phyloP scores from a whole-genome alignment of 2,888 invertebrate genomes.

The Galerucella pusilla region DNA sequence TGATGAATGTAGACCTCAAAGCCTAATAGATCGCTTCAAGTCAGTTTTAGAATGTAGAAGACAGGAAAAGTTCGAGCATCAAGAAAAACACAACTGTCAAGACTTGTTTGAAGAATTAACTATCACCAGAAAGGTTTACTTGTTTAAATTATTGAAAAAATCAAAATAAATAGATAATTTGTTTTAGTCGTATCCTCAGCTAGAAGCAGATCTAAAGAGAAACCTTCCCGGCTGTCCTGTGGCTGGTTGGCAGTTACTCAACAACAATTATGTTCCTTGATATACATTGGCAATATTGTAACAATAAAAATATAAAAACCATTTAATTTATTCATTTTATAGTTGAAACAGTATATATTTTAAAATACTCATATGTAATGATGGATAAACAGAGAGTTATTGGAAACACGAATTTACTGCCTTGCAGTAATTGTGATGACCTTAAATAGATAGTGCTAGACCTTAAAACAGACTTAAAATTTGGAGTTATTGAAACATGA shows the following conservation, averaged over 20 bases:
- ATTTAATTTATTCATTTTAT: background rate
- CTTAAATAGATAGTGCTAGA: no score
- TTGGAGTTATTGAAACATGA: no score
- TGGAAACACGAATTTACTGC: no score
- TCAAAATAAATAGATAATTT: conserved; percentile 13
- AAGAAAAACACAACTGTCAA: conserved; percentile 38
- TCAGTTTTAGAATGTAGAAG: conserved; percentile 44
- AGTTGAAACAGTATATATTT: no score
- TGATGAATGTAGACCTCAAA: conserved; percentile 44
- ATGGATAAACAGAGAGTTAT: no score
- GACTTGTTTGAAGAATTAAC: conserved; percentile 32
- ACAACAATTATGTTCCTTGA: conserved; percentile 19
- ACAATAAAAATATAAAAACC: conserved; percentile 28
- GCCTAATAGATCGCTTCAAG: conserved; percentile 41
- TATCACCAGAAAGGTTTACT: conserved; percentile 27
- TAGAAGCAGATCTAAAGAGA: conserved; percentile 45
- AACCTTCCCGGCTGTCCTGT: conserved; percentile 50
- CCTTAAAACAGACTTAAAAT: no score
- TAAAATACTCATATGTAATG: no score
- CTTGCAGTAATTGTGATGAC: no score
- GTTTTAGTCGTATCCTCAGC: conserved; percentile 49
- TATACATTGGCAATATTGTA: conserved; percentile 24
- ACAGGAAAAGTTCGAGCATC: conserved; percentile 43
- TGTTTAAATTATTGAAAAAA: background rate
- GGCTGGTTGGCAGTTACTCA: conserved; percentile 39